These are phyloP conservation scores for Monopterus albus DNA, from an alignment of 2,113 vertebrate genomes.

Conservation along the genomic window DNA sequence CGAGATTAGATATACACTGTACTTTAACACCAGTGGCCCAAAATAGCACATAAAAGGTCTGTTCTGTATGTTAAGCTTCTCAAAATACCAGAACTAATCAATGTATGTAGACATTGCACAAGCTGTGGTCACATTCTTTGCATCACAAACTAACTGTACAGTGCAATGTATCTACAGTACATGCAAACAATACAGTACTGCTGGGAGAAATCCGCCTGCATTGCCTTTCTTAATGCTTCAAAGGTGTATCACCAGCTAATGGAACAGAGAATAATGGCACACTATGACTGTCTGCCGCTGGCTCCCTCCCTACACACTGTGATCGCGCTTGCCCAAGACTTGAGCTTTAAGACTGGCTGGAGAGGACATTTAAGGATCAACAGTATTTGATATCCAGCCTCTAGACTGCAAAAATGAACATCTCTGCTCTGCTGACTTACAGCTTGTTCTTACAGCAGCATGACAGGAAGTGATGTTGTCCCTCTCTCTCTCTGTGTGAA, in stretches of 20 bases:
- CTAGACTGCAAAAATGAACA: too few species aligned
- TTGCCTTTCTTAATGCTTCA: slow-evolving; percentile 21
- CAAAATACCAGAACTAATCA: background rate
- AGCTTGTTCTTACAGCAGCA: too few species aligned
- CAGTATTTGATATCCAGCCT: too few species aligned
- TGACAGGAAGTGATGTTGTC: too few species aligned
- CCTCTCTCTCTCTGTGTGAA: too few species aligned
- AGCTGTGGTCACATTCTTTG: background rate
- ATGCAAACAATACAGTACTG: background rate
- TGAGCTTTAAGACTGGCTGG: slow-evolving; percentile 22
- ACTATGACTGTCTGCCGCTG: background rate
- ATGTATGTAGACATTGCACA: background rate
- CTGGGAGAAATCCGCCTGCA: background rate
- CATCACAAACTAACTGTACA: background rate
- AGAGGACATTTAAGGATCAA: slow-evolving; percentile 27
- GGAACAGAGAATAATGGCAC: slow-evolving; percentile 20
- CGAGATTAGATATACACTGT: background rate
- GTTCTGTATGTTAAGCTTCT: background rate
- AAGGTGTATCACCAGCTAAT: slow-evolving; percentile 7
- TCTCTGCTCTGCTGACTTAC: too few species aligned
- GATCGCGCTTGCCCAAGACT: slow-evolving; percentile 27
- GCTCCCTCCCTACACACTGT: slow-evolving; percentile 11
- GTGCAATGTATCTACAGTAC: background rate
- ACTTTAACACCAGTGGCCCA: background rate
- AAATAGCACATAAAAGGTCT: slow-evolving; percentile 5